Evolutionary conservation across 2,797 vertebrate genomes (phyloP), one percentile per base, ranked within the genome.

Genomic region (Micrastur ruficollis): DNA sequence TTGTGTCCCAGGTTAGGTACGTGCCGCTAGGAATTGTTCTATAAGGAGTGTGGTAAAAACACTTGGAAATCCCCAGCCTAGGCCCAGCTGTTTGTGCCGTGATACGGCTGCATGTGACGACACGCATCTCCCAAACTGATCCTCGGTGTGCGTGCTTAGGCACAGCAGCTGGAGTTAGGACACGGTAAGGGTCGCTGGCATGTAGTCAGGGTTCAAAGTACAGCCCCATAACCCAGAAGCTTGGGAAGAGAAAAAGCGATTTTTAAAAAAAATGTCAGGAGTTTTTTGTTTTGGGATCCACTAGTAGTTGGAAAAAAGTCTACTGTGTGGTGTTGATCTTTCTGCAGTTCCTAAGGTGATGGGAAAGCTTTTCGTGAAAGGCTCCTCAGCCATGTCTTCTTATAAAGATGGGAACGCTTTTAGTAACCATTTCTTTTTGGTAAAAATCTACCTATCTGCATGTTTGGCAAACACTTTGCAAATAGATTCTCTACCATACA

Each of bases 121-220:
- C 0, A 1, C 6, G 11, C 4, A 9, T 31, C 73, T 84, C 26
- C 15, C 1, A 4, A 61, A 14, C 32, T 3, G 3, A 15, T 20
- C 78, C 2, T 15, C 0, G 1, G 9, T 12, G 32, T 0, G 6
- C 6, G 0, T 5, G 23, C 36, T 32, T 22, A 12, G 61, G 82
- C n/a, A 63, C 13, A 82, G 22, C 29, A 40, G 34, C 2, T 11
- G 20, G 46, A 38, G 29, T 8, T 5, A 38, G 26, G 76, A 67
- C 14, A 2, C 0, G 2, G 46, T 27, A 14, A 59, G 26, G 65
- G 26, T n/a, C 6, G 0, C 52, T 25, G 58, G 52, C 6, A 3
- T 2, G 9, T 25, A 23, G 6, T 31, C 15, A 11, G 19, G 17
- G 34, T 31, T 81, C 25, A 23, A 46, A 55, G 44, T 29, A 52